Conservation (phyloP, 2,113 vertebrate genomes). For the Calonectris borealis region DNA sequence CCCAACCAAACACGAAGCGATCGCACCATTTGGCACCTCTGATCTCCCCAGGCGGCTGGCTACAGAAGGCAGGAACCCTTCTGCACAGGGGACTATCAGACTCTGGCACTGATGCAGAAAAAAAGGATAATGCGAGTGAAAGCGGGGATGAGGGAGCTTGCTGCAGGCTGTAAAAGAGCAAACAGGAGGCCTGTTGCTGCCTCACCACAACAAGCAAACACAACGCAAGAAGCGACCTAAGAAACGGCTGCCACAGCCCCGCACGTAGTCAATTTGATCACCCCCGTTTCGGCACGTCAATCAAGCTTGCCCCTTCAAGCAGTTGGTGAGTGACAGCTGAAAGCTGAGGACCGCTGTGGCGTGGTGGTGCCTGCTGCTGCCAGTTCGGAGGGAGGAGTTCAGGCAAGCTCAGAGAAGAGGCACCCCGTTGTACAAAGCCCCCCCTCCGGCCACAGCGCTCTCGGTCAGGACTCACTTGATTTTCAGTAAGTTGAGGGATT, state of each 20-base stretch:
- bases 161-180: not conserved
- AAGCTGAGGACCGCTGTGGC: not conserved
- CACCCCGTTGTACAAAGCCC: not conserved
- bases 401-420: not conserved
- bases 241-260: not conserved
- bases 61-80: not conserved
- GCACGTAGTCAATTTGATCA: accelerated
- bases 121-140: not conserved
- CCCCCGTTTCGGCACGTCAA: not conserved
- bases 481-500: slow-evolving; percentile 90
- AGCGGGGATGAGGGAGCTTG: not conserved
- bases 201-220: not conserved
- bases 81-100: not conserved
- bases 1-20: not conserved
- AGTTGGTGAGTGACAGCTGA: not conserved
- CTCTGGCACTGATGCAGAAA: not conserved
- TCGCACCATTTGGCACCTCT: not conserved
- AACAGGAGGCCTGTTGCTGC: not conserved
- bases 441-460: not conserved
- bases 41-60: not conserved
- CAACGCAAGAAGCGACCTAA: not conserved
- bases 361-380: not conserved
- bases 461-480: slow-evolving; percentile 86
- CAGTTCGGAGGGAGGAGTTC: not conserved
- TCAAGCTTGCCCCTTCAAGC: not conserved